Evolutionary conservation across 2,113 vertebrate genomes (phyloP).

Genomic region (Machaerirhynchus nigripectus): DNA sequence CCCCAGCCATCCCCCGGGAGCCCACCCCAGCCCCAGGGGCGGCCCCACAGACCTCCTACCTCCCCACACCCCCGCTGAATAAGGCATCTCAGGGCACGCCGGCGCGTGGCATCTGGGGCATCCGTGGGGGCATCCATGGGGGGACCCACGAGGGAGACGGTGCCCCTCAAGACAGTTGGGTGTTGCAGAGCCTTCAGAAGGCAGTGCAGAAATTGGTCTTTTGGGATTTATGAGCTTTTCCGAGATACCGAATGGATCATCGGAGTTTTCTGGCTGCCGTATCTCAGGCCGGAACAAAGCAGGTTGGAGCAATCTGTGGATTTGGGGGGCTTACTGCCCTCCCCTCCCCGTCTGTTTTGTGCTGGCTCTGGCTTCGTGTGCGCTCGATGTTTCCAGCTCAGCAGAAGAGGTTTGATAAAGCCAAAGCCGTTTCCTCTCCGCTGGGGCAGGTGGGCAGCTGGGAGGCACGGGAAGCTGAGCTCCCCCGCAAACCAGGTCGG

Average conservation of each 20-base stretch:
- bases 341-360: background rate
- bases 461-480: background rate
- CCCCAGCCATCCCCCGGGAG: background rate
- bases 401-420: background rate
- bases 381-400: fast-evolving
- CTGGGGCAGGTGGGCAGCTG: background rate
- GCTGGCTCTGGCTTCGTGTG: background rate
- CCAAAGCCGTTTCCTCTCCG: background rate
- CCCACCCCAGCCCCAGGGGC: background rate
- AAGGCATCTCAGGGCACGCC: fast-evolving
- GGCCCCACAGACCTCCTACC: background rate
- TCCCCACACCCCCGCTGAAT: background rate
- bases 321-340: background rate
- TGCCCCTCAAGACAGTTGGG: background rate
- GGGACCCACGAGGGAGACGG: background rate
- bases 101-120: background rate
- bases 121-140: fast-evolving
- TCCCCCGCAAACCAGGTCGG: fast-evolving
- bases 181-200: background rate
- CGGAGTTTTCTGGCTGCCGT: fast-evolving
- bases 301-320: background rate
- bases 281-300: background rate
- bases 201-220: background rate
- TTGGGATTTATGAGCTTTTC: background rate
- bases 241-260: too few relatives aligned